Conservation (phyloP, 2,888 invertebrate genomes). For the Aelia acuminata region DNA sequence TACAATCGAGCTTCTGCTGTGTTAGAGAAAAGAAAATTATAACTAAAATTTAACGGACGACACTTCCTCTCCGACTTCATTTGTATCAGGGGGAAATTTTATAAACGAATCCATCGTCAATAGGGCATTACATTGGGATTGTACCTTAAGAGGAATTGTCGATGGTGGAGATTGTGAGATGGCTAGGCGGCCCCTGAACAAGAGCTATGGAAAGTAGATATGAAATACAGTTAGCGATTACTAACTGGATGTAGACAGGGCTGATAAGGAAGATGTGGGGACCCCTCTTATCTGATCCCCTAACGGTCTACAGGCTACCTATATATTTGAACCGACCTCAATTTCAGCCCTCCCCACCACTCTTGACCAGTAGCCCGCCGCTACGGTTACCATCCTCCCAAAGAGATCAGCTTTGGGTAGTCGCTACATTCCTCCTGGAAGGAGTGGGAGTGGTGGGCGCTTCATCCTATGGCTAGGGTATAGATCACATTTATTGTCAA, state of each 20-base stretch:
- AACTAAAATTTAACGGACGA: background rate
- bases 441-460: no score
- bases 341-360: constrained; percentile 11
- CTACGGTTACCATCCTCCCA: background rate
- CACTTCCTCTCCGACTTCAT: background rate
- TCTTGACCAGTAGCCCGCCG: constrained; percentile 41
- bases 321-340: constrained; percentile 52
- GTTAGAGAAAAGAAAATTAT: background rate
- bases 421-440: background rate
- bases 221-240: constrained; percentile 44
- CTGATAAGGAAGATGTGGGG: constrained; percentile 49
- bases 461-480: background rate
- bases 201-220: constrained; percentile 38
- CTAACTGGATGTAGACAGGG: constrained; percentile 48
- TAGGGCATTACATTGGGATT: background rate
- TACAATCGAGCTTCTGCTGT: no score
- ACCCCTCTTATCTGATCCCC: constrained; percentile 40
- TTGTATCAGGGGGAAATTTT: background rate
- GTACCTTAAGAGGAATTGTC: constrained; percentile 27
- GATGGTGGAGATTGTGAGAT: background rate
- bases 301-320: constrained; percentile 43
- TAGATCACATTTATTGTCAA: background rate
- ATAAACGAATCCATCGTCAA: background rate
- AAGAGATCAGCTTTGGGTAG: constrained; percentile 1
- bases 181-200: constrained; percentile 43